Evolutionary conservation across 2,797 vertebrate genomes (phyloP).

Genomic region (Brotula barbata): DNA sequence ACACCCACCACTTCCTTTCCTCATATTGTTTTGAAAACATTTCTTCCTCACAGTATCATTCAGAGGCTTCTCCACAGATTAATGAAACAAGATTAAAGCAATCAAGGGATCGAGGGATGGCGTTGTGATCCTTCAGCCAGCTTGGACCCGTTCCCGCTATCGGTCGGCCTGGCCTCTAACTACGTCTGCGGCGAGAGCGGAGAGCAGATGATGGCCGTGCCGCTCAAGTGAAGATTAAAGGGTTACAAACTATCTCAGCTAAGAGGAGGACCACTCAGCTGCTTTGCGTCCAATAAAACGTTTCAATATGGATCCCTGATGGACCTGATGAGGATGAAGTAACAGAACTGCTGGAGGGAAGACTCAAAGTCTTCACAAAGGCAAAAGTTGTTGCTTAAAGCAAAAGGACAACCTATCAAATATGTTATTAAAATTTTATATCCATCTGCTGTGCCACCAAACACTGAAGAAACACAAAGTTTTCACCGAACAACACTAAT

Average conservation of each 20-base stretch:
- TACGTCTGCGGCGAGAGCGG: constrained; percentile 40
- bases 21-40: constrained; percentile 22
- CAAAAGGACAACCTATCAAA: too few relatives aligned
- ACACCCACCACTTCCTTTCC: constrained; percentile 8
- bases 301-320: constrained; percentile 38
- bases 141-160: constrained; percentile 13
- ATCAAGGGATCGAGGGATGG: constrained; percentile 13
- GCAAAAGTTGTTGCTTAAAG: too few relatives aligned
- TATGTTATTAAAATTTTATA: too few relatives aligned
- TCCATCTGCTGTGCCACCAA: too few relatives aligned
- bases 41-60: constrained; percentile 19
- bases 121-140: constrained; percentile 1
- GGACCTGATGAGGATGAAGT: not conserved
- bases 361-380: too few relatives aligned
- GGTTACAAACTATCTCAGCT: constrained; percentile 33
- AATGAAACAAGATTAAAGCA: constrained; percentile 5
- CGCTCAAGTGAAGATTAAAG: constrained; percentile 57
- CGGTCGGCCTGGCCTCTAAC: constrained; percentile 41
- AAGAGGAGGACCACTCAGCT: constrained; percentile 36
- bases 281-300: constrained; percentile 39
- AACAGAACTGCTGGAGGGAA: too few relatives aligned
- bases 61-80: constrained; percentile 29
- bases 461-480: too few relatives aligned
- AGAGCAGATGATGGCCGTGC: constrained; percentile 42
- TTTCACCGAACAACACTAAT: too few relatives aligned